Conservation (phyloP, 2,797 vertebrate species). For the Yasuhikotakia modesta region DNA sequence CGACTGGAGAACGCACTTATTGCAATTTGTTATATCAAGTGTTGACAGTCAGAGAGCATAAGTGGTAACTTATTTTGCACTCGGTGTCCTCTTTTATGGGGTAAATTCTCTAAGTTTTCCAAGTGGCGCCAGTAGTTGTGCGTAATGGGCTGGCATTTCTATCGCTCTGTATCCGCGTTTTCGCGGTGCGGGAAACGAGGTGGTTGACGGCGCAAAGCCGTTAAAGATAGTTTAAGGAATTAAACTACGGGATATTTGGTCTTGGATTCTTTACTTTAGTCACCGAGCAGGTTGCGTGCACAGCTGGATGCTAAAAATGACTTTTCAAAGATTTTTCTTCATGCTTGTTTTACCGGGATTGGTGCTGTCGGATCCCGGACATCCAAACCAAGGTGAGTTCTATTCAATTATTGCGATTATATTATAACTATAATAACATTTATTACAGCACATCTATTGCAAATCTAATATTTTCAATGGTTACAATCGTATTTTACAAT, state of each 20-base stretch:
- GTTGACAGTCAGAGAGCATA: slow-evolving; percentile 21
- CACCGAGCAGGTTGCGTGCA: slow-evolving; percentile 53
- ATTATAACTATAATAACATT: not conserved
- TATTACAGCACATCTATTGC: not conserved
- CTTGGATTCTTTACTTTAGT: slow-evolving; percentile 11
- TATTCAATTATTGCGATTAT: slow-evolving; percentile 8
- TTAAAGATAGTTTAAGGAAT: slow-evolving; percentile 43
- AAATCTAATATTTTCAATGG: not conserved
- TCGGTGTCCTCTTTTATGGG: slow-evolving; percentile 14
- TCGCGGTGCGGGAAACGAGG: slow-evolving; percentile 52
- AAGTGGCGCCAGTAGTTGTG: slow-evolving; percentile 36
- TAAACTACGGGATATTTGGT: slow-evolving; percentile 18
- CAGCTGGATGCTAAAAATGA: slow-evolving; percentile 71
- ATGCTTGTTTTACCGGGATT: slow-evolving; percentile 73
- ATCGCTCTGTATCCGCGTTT: slow-evolving; percentile 42
- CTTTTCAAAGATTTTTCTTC: slow-evolving; percentile 70
- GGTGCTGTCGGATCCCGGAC: slow-evolving; percentile 71
- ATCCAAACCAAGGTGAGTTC: slow-evolving; percentile 79
- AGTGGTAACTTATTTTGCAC: slow-evolving; percentile 21
- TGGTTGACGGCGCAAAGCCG: slow-evolving; percentile 44
- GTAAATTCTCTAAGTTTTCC: slow-evolving; percentile 41
- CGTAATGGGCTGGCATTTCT: slow-evolving; percentile 61
- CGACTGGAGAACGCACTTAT: slow-evolving; percentile 23
- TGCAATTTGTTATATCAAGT: slow-evolving; percentile 5
- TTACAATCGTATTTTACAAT: too few relatives aligned